A percentile compares a stretch with the other conserved stretches of the same genome.
These are phyloP conservation scores for Phytoseiulus persimilis DNA, from an alignment of 2,888 invertebrate species.

Conservation along the genomic window DNA sequence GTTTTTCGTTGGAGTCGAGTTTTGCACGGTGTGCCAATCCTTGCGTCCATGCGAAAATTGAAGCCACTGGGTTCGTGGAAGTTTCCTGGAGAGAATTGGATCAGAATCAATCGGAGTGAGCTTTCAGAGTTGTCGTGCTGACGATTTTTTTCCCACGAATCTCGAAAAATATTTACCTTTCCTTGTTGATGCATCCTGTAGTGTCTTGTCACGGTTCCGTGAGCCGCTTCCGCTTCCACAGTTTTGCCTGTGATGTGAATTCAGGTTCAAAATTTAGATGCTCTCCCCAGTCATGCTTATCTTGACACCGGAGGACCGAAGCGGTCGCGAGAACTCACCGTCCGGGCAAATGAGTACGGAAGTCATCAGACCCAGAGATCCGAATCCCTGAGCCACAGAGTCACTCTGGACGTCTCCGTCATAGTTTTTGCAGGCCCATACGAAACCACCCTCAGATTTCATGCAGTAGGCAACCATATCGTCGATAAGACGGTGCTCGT, in stretches of 20 bases:
- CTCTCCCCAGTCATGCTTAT: neutral
- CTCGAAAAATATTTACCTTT: constrained; percentile 54
- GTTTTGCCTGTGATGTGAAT: constrained; percentile 50
- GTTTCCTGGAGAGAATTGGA: constrained; percentile 57
- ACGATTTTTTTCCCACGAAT: constrained; percentile 50
- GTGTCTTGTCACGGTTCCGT: constrained; percentile 57
- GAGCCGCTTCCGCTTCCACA: constrained; percentile 57
- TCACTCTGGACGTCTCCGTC: constrained; percentile 86
- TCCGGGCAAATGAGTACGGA: constrained; percentile 57
- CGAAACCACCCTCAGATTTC: constrained; percentile 74
- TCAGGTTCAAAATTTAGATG: neutral
- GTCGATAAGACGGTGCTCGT: constrained; percentile 81
- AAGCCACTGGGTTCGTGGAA: constrained; percentile 82
- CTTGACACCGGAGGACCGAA: neutral
- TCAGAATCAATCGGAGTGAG: too few species aligned
- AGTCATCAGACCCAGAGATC: constrained; percentile 70
- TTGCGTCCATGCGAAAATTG: constrained; percentile 82
- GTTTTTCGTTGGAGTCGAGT: constrained; percentile 66
- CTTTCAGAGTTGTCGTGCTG: too few species aligned
- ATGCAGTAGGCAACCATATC: constrained; percentile 82
- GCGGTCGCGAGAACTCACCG: constrained; percentile 47
- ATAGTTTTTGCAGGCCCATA: constrained; percentile 89
- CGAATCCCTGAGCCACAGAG: constrained; percentile 68
- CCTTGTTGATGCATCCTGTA: constrained; percentile 63
- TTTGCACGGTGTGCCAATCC: constrained; percentile 74